phyloP scores from a whole-genome alignment of 2,888 invertebrate genomes.

The Perdita meconis region DNA sequence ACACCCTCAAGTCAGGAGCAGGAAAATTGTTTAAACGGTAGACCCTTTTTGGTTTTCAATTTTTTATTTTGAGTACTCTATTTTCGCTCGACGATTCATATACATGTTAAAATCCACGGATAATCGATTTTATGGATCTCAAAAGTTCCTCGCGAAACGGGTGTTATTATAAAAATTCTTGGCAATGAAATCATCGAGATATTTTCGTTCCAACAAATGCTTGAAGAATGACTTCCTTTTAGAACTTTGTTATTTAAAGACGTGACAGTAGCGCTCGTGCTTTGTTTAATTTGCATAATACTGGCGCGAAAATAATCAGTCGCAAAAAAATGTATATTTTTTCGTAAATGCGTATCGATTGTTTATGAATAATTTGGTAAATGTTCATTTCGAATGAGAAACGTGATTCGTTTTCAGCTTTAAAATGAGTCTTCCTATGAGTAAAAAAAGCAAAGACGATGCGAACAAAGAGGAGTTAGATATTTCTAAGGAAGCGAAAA shows the following conservation, averaged over 20 bases:
- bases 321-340: neutral
- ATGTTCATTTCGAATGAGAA: neutral
- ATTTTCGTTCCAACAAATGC: slow-evolving; percentile 56
- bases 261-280: slow-evolving; percentile 26
- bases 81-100: neutral
- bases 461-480: slow-evolving; percentile 85
- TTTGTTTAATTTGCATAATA: neutral
- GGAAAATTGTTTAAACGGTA: slow-evolving; percentile 75
- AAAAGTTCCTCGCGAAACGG: slow-evolving; percentile 2
- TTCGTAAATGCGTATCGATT: no score
- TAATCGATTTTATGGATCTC: neutral
- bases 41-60: slow-evolving; percentile 47
- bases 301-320: neutral
- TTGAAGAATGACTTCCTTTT: slow-evolving; percentile 22
- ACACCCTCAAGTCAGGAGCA: slow-evolving; percentile 62
- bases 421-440: slow-evolving; percentile 78
- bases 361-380: neutral
- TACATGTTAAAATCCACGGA: neutral
- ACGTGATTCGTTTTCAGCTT: slow-evolving; percentile 54
- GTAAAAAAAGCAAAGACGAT: slow-evolving; percentile 78
- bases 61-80: neutral
- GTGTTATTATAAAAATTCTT: slow-evolving; percentile 22
- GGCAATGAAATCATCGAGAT: slow-evolving; percentile 64
- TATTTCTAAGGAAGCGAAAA: slow-evolving; percentile 87
- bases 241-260: slow-evolving; percentile 45